Conservation (phyloP, 2,888 invertebrate genomes). For the Eupithecia subumbrata region DNA sequence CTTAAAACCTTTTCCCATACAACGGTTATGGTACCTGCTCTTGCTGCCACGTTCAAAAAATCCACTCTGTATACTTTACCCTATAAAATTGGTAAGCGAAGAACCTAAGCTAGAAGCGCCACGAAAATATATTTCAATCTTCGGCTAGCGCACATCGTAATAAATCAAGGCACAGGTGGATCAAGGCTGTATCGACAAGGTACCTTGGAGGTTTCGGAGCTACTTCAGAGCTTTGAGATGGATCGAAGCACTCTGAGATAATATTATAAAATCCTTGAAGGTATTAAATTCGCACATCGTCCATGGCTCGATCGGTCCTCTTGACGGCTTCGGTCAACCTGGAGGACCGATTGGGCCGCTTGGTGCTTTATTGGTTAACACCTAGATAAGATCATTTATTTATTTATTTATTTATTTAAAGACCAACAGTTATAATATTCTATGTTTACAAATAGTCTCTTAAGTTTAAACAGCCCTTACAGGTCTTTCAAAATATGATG, state of each 20-base stretch:
- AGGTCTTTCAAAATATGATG: too few relatives aligned
- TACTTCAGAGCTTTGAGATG: conserved; percentile 16
- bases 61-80: background rate
- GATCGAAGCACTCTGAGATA: conserved; percentile 23
- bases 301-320: background rate
- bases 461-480: too few relatives aligned
- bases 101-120: background rate
- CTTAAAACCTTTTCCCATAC: too few relatives aligned
- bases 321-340: background rate
- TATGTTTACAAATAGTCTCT: too few relatives aligned
- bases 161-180: conserved; percentile 15
- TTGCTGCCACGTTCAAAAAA: too few relatives aligned
- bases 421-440: too few relatives aligned
- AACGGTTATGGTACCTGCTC: too few relatives aligned
- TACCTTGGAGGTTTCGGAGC: conserved; percentile 18
- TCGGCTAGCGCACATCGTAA: background rate
- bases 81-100: background rate
- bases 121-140: background rate
- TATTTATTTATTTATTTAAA: too few relatives aligned
- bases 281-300: background rate
- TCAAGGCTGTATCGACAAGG: conserved; percentile 13
- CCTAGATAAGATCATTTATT: too few relatives aligned
- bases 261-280: background rate
- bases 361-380: background rate
- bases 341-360: background rate